Evolutionary conservation across 1,140 invertebrate genomes (phyloP).

Genomic region (Eupristina koningsbergeri): DNA sequence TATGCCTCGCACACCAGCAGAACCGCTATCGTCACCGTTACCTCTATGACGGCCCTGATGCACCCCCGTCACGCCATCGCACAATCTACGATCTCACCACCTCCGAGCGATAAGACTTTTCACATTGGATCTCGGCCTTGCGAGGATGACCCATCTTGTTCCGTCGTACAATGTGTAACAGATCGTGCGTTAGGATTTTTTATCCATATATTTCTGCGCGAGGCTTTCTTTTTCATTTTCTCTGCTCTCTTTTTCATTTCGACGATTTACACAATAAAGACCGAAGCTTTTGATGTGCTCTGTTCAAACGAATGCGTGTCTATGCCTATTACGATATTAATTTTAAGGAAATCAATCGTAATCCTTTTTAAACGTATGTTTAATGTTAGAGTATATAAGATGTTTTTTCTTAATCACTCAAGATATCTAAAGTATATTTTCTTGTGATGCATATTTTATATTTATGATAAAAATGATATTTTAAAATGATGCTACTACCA

Average conservation of each 20-base stretch:
- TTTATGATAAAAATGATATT: slow-evolving; percentile 25
- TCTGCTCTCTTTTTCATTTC: not conserved
- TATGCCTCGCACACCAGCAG: slow-evolving; percentile 55
- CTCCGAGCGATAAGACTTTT: slow-evolving; percentile 50
- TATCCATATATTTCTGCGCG: too few relatives aligned
- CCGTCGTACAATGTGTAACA: slow-evolving; percentile 22
- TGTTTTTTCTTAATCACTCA: slow-evolving; percentile 15
- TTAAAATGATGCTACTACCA: slow-evolving; percentile 7
- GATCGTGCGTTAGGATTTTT: not conserved
- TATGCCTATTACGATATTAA: not conserved
- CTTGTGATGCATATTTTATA: slow-evolving; percentile 31
- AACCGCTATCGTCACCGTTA: slow-evolving; percentile 51
- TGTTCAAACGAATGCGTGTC: not conserved
- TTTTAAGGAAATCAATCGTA: slow-evolving; percentile 14
- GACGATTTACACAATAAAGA: not conserved
- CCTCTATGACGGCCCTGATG: slow-evolving; percentile 38
- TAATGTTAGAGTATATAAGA: slow-evolving; percentile 21
- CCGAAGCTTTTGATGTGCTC: slow-evolving; percentile 25
- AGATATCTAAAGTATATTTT: slow-evolving; percentile 26
- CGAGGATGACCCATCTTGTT: slow-evolving; percentile 40
- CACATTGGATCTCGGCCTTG: not conserved
- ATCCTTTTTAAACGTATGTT: slow-evolving; percentile 8
- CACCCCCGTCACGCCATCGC: slow-evolving; percentile 1
- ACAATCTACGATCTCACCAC: slow-evolving; percentile 24
- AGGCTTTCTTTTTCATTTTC: too few relatives aligned